A percentile compares a stretch with the other conserved stretches of the same genome.
These are phyloP conservation scores for human (Homo sapiens) DNA, from an alignment of 2,113 vertebrate species.

Conservation along the genomic window GRCh38 chr6:70651501-70652000, in stretches of 20 bases:
- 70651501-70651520: background rate
- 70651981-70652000: background rate
- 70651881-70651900: background rate
- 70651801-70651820: background rate
- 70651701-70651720: background rate
- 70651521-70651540: background rate
- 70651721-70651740: background rate
- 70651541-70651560: background rate
- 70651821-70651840: constrained; percentile 7
- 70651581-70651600: background rate
- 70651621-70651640: background rate
- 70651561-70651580: background rate
- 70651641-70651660: background rate
- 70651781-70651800: background rate
- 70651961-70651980: background rate
- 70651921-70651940: background rate
- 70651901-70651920: constrained; percentile 3
- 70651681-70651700: background rate
- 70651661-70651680: background rate
- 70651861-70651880: background rate
- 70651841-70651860: background rate
- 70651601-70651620: background rate
- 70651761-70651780: background rate
- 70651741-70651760: background rate
- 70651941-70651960: background rate